Percentiles rank a stretch among this genome's conserved stretches.
Evolutionary conservation across 2,113 vertebrate genomes (phyloP).

Genomic region (Gopherus flavomarginatus): DNA sequence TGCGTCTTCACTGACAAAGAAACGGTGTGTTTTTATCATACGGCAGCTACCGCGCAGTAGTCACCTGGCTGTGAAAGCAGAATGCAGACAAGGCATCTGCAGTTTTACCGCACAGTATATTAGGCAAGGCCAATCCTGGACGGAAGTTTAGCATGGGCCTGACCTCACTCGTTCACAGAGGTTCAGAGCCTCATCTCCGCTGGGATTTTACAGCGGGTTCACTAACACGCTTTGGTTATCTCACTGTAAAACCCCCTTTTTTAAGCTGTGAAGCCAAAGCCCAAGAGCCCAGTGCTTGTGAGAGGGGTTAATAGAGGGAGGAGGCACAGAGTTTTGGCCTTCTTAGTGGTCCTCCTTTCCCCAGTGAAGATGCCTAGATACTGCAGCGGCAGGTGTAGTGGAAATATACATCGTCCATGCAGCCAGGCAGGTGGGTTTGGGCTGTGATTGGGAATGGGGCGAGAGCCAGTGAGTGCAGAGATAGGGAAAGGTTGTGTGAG

Average conservation of each 20-base stretch:
- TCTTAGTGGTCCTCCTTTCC: neutral
- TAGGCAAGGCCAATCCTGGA: neutral
- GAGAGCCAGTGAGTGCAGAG: neutral
- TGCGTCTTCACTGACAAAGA: neutral
- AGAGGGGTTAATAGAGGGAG: neutral
- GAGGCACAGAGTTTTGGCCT: neutral
- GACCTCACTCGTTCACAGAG: neutral
- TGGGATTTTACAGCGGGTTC: neutral
- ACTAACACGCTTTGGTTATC: neutral
- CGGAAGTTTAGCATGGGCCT: neutral
- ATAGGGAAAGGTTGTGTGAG: neutral
- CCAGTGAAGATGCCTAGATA: neutral
- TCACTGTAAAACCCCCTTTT: neutral
- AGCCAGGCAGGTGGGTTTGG: neutral
- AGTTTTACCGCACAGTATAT: neutral
- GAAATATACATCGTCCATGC: neutral
- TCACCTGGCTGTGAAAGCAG: neutral
- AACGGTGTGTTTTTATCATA: neutral
- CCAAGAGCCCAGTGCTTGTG: neutral
- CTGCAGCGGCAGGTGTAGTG: rapidly evolving
- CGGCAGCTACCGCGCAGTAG: neutral
- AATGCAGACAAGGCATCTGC: neutral
- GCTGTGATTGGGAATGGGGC: neutral
- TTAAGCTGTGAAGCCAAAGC: neutral
- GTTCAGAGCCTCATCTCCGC: neutral